Percentiles rank a stretch among this genome's conserved stretches.
Evolutionary conservation across 2,888 invertebrate species (phyloP).

Genomic region (Cylindroiulus punctatus): DNA sequence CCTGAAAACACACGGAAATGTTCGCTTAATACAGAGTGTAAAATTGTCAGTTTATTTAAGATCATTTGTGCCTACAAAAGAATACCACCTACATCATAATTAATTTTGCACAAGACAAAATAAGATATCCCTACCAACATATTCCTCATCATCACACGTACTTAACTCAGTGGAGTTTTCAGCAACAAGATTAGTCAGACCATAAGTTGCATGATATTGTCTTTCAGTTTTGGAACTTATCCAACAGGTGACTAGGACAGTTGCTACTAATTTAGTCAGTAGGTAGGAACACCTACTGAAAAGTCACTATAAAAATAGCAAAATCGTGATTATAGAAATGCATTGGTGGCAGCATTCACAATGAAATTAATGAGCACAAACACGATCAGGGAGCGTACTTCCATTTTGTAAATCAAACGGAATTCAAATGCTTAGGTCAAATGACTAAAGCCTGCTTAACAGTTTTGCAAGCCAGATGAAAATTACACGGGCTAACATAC

Average conservation of each 20-base stretch:
- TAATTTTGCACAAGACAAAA: constrained; percentile 35
- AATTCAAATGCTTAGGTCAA: constrained; percentile 36
- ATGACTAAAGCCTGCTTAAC: background rate
- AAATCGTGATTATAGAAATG: constrained; percentile 28
- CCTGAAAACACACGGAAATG: background rate
- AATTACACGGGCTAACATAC: constrained; percentile 39
- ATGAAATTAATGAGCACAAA: background rate
- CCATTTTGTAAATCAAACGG: constrained; percentile 27
- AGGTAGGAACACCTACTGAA: constrained; percentile 27
- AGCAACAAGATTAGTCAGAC: background rate
- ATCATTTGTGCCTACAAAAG: constrained; percentile 41
- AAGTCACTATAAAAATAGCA: constrained; percentile 40
- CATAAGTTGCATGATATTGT: background rate
- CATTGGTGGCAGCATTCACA: constrained; percentile 30
- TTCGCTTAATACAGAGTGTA: background rate
- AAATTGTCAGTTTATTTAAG: constrained; percentile 30
- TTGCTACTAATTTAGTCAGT: constrained; percentile 17
- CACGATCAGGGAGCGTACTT: background rate
- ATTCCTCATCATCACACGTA: background rate
- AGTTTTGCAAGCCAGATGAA: constrained; percentile 19
- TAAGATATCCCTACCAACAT: constrained; percentile 21
- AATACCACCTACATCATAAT: constrained; percentile 30
- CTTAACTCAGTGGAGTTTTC: background rate
- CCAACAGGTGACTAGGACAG: constrained; percentile 7
- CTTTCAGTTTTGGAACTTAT: background rate